Evolutionary conservation across 2,113 vertebrate genomes (phyloP), one percentile per base, ranked within the genome.

Genomic region (Saccopteryx leptura): DNA sequence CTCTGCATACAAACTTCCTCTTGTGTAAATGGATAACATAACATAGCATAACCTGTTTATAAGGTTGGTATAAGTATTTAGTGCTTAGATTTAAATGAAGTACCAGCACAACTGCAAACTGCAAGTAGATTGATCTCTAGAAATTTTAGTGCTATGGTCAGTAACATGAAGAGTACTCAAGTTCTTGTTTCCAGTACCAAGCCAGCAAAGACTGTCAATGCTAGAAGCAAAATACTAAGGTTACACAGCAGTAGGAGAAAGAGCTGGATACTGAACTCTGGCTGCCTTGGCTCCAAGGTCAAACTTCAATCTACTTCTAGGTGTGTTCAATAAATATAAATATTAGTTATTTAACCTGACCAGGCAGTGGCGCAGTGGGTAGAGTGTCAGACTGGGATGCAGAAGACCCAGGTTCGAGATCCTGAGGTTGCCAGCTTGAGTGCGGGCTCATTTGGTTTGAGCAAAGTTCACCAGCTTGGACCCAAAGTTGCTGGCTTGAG

Each of bases 41-140:
- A 58, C 11, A 86, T 89, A 68, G 50, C 11, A 86, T 31, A 61
- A 79, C 26, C 54, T 54, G 12, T 10, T 80, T 1, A 61, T 14
- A n/a, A 72, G 65, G 19, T 63, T 56, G 10, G 21, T 21, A 65
- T 74, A 28, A 26, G 6, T 65, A 80, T 46, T 71, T 56, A 69
- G 21, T 39, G 39, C 39, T 39, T 39, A 58, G 61, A 75, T 56
- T 69, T 74, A 91, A 58, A 33, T 74, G 58, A 91, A 94, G 56
- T 92, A 33, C 72, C 71, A 91, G 10, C 23, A 84, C 50, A 65
- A 61, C 72, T 75, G 39, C 10, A 94, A 74, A 93, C 33, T 91
- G 65, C 48, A 93, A 93, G 21, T 84, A 88, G 66, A 96, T 46
- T 69, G 90, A 91, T 71, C 61, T 88, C 54, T 80, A 28, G n/a